Evolutionary conservation across 1,140 invertebrate species (phyloP), one percentile per base, ranked within the genome.

Genomic region (Dendrolimus kikuchii): DNA sequence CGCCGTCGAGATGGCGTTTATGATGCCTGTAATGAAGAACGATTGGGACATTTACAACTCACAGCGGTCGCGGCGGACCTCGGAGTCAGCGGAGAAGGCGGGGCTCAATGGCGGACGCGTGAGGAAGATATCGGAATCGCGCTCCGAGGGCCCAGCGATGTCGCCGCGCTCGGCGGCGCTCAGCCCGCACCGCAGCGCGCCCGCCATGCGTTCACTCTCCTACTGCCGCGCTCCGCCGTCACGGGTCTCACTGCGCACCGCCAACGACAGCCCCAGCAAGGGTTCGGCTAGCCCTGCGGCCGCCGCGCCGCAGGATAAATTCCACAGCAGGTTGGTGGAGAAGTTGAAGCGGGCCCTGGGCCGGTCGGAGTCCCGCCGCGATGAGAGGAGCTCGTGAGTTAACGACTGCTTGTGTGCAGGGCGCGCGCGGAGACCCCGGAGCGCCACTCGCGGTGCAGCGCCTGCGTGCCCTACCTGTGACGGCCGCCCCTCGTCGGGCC

Each of bases 11-110:
- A 96, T 96, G 95, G 95, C 95, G 88, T 96, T 96, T 87, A 96
- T 96, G 95, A 95, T 96, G 93, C 95, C 95, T 42, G 94, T 96
- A 60, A 92, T 96, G 80, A 96, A 95, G 90, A 96, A 96, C 86
- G 94, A 96, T 85, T 96, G 94, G 90, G 94, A 96, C 78, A 96
- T 96, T 78, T 96, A 96, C 89, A 94, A 95, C 87, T 93, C 92
- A 55, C 93, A 93, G 80, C 90, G 94, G 51, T 91, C 90, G 55
- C 88, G 94, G 51, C 89, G 92, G 38, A 90, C 90, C 36, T 95
- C 93, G 6, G 94, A 95, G 73, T 92, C 92, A 55, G 92, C 92
- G 23, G 92, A 92, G 86, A 89, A 91, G 60, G 84, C 89, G 51
- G 76, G 88, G 36, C 69, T 69, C 54, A 63, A 75, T 72, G 53